Conservation (phyloP, 2,113 vertebrate genomes). For the Aegotheles bennettii region DNA sequence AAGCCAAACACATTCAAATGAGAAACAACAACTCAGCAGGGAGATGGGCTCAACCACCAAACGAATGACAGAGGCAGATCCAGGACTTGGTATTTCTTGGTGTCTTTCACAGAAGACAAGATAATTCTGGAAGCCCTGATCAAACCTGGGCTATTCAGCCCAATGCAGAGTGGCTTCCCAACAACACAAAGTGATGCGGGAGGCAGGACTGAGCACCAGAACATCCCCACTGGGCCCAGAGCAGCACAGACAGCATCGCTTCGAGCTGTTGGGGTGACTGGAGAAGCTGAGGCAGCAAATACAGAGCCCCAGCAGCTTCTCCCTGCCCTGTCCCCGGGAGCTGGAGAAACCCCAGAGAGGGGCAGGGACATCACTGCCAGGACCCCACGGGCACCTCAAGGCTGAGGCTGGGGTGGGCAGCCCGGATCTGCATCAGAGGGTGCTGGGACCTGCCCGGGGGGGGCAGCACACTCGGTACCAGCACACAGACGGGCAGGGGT, state of each 20-base stretch:
- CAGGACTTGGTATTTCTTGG: not conserved
- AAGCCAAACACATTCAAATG: not conserved
- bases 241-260: fast-evolving
- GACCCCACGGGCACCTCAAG: not conserved
- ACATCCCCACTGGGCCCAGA: not conserved
- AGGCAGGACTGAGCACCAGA: too few relatives aligned
- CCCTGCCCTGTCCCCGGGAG: not conserved
- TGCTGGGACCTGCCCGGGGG: not conserved
- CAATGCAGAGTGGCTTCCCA: not conserved
- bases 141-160: not conserved
- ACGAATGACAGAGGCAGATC: not conserved
- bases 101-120: not conserved
- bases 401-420: not conserved
- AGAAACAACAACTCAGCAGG: not conserved
- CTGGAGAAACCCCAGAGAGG: not conserved
- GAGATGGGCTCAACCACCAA: not conserved
- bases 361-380: not conserved
- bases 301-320: not conserved
- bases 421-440: not conserved
- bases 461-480: not conserved
- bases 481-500: not conserved
- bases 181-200: not conserved
- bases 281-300: not conserved
- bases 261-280: not conserved
- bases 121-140: not conserved